Evolutionary conservation across 2,888 invertebrate genomes (phyloP), one percentile per base, ranked within the genome.

Genomic region (Eulithis prunata): DNA sequence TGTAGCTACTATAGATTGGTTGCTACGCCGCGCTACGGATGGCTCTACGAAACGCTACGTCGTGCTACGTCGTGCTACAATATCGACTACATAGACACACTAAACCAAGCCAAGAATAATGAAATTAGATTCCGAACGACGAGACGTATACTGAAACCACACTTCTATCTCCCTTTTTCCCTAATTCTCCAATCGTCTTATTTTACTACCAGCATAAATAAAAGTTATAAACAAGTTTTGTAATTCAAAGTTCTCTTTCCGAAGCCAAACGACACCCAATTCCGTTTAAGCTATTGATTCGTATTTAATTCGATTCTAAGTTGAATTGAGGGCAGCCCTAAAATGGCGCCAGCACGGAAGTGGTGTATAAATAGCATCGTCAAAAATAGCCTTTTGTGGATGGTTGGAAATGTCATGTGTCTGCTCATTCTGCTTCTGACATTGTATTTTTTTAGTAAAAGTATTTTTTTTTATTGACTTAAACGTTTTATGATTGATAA

Each of bases 331-430:
- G 54, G 13, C 69, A 70, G 51, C 47, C 61, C 59, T 47, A 47
- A 68, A 66, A 62, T 70, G 70, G 70, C 62, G 47, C 66, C 70
- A 70, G 62, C 62, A 55, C 57, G 53, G 52, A 65, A 65, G 57
- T 62, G 62, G 41, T 8, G 8, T 41, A 67, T 64, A 70, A 70
- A 70, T 57, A 63, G 36, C 60, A 38, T 28, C 8, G 63, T 59
- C 66, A 64, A 68, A 71, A 70, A 70, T 72, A 69, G 55, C 52
- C 57, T 57, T 62, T 62, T 57, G 61, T 60, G 68, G 59, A 55
- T 55, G 56, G 41, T 61, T 43, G 21, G 28, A 61, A 69, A 70
- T 62, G 65, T 55, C 64, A 65, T 32, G 45, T 21, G 57, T 51
- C 41, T 38, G 58, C 21, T 28, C 21, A 36, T 32, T 45, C 14